These are phyloP conservation scores for Papilio protenor DNA, from an alignment of 2,888 invertebrate species.

Conservation along the genomic window DNA sequence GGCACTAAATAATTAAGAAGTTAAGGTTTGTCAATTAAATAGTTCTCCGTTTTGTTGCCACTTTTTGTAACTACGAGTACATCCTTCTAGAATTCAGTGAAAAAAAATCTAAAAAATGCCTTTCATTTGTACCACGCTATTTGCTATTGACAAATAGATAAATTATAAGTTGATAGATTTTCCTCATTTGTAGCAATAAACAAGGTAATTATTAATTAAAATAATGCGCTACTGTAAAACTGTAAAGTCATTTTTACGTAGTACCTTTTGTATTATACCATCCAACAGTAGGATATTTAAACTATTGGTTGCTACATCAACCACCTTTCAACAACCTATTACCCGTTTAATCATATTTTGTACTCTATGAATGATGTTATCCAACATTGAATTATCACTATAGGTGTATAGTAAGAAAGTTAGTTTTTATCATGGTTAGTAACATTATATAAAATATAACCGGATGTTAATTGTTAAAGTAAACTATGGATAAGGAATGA, in stretches of 20 bases:
- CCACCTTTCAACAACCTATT: background rate
- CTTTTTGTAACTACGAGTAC: background rate
- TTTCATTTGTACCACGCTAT: background rate
- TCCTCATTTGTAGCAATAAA: conserved; percentile 27
- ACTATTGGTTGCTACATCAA: background rate
- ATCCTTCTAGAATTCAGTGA: background rate
- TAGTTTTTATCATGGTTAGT: background rate
- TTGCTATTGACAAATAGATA: conserved; percentile 28
- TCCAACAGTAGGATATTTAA: background rate
- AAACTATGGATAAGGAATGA: conserved; percentile 19
- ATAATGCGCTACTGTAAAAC: conserved; percentile 23
- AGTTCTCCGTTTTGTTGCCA: background rate
- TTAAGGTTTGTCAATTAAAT: no score
- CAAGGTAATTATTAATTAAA: conserved; percentile 25
- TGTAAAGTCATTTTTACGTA: background rate
- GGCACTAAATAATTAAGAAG: background rate
- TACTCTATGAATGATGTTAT: background rate
- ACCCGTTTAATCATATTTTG: background rate
- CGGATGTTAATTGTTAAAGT: conserved; percentile 18
- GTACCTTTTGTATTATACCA: background rate
- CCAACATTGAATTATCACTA: background rate
- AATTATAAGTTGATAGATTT: conserved; percentile 24
- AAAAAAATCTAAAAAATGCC: background rate
- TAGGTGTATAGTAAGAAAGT: background rate
- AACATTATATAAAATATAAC: background rate